Evolutionary conservation across 1,140 invertebrate species (phyloP).

Genomic region (Diachasmimorpha longicaudata): DNA sequence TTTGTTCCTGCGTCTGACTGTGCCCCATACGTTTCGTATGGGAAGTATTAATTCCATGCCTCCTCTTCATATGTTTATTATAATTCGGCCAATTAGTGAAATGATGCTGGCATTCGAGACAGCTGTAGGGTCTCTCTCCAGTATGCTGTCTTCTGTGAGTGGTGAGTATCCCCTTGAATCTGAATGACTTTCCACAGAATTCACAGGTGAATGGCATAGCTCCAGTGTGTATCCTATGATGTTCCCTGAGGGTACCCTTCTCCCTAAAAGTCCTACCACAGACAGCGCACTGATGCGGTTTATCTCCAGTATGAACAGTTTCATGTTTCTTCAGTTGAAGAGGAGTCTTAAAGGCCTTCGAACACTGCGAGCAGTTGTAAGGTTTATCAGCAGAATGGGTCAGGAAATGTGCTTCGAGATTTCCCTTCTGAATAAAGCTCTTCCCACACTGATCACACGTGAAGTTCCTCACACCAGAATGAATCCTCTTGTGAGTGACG

Average conservation of each 20-base stretch:
- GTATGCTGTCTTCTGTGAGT: slow-evolving; percentile 71
- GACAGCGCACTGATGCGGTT: slow-evolving; percentile 77
- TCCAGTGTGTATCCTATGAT: slow-evolving; percentile 79
- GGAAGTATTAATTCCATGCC: slow-evolving; percentile 69
- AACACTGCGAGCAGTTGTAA: slow-evolving; percentile 54
- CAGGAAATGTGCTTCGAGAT: slow-evolving; percentile 67
- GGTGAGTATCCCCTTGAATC: slow-evolving; percentile 73
- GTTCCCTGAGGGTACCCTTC: slow-evolving; percentile 67
- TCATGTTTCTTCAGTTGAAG: slow-evolving; percentile 66
- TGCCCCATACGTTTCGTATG: slow-evolving; percentile 51
- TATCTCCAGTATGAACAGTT: slow-evolving; percentile 72
- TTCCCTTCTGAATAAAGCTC: slow-evolving; percentile 69
- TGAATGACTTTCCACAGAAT: slow-evolving; percentile 74
- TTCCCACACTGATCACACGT: slow-evolving; percentile 69
- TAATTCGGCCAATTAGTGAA: slow-evolving; percentile 81
- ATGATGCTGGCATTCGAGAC: slow-evolving; percentile 68
- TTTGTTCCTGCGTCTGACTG: slow-evolving; percentile 37
- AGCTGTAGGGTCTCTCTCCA: slow-evolving; percentile 66
- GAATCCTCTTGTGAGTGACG: slow-evolving; percentile 67
- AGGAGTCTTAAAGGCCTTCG: slow-evolving; percentile 66
- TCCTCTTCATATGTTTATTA: slow-evolving; percentile 77
- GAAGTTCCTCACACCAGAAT: slow-evolving; percentile 64
- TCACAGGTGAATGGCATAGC: slow-evolving; percentile 81
- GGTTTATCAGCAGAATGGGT: slow-evolving; percentile 66
- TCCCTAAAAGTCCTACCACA: slow-evolving; percentile 76